Conservation (phyloP, 1,140 invertebrate genomes). For the Cepaea nemoralis region DNA sequence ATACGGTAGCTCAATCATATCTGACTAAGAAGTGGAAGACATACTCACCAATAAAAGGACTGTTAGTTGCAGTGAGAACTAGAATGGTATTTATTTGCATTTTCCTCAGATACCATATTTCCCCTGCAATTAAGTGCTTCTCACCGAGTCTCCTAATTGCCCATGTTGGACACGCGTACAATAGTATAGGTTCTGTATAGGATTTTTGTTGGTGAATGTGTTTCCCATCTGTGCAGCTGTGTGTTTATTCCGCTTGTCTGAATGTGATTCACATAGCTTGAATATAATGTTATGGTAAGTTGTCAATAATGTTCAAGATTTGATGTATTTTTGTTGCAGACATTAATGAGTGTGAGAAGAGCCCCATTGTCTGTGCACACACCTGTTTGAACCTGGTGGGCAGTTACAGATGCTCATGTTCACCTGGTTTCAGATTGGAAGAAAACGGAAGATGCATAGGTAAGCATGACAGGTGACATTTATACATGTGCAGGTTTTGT, state of each 20-base stretch:
- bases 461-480: constrained; percentile 50
- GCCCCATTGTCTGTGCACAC: constrained; percentile 73
- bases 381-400: constrained; percentile 76
- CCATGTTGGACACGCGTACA: neutral
- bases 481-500: too few relatives aligned
- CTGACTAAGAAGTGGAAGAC: too few relatives aligned
- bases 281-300: neutral
- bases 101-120: too few relatives aligned
- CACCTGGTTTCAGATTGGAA: constrained; percentile 74
- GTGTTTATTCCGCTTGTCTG: neutral
- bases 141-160: too few relatives aligned
- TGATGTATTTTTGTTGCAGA: constrained; percentile 53
- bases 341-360: constrained; percentile 69
- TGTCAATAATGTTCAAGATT: neutral
- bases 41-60: too few relatives aligned
- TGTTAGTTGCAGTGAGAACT: too few relatives aligned
- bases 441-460: constrained; percentile 70
- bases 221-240: neutral
- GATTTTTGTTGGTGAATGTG: neutral
- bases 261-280: neutral
- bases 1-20: too few relatives aligned
- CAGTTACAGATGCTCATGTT: constrained; percentile 76
- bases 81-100: too few relatives aligned
- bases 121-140: neutral
- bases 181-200: too few relatives aligned